A percentile compares a stretch with the other conserved stretches of the same genome.
Conservation (phyloP, 1,140 invertebrate species). For the Babylonia areolata region DNA sequence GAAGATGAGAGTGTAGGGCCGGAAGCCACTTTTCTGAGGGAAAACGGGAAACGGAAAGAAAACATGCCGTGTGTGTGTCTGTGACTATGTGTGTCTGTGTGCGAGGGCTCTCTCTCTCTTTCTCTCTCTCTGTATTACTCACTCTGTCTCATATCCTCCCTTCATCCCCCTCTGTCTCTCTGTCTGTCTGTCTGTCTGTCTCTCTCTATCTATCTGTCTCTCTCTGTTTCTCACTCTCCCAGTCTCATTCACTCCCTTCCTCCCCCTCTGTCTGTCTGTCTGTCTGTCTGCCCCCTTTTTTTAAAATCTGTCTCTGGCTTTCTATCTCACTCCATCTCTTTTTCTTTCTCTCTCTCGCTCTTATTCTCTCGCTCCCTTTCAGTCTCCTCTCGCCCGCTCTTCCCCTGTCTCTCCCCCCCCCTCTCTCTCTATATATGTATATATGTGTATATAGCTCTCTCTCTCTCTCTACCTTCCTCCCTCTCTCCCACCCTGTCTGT, state of each 20-base stretch:
- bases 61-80: not conserved
- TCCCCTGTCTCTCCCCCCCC: no score
- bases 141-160: not conserved
- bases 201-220: not conserved
- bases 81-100: not conserved
- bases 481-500: no score
- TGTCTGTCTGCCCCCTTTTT: no score
- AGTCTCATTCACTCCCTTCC: not conserved
- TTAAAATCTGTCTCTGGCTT: not conserved
- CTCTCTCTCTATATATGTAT: no score
- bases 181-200: slow-evolving; percentile 1
- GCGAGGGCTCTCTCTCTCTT: not conserved
- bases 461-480: no score
- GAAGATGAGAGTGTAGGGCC: no score
- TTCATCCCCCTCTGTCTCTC: not conserved
- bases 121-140: not conserved
- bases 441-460: no score
- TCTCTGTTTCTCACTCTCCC: not conserved
- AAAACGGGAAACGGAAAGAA: no score
- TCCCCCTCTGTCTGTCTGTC: not conserved
- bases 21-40: no score
- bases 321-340: not conserved
- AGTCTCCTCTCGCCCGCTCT: no score
- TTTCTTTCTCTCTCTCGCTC: no score
- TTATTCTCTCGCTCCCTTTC: no score